phyloP scores from a whole-genome alignment of 2,797 vertebrate genomes.

The Onychomys arenicola region DNA sequence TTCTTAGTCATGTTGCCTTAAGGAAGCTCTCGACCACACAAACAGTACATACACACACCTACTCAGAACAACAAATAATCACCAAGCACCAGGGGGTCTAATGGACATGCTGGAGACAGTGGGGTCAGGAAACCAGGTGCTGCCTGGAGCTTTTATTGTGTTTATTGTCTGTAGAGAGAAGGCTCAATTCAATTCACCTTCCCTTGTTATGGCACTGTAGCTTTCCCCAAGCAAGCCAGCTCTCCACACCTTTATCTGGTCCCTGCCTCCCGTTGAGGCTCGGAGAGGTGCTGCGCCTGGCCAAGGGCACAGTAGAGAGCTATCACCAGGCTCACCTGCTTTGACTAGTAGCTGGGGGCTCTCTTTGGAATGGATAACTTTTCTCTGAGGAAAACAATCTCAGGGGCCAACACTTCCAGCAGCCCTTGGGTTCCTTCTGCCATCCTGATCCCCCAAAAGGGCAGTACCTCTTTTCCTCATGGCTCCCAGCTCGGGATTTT shows the following conservation, averaged over 20 bases:
- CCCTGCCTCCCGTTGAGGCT: background rate
- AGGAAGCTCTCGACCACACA: background rate
- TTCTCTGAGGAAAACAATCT: background rate
- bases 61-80: background rate
- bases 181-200: background rate
- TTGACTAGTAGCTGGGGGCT: background rate
- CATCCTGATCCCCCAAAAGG: background rate
- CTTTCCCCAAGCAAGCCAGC: background rate
- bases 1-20: background rate
- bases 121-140: too few species aligned
- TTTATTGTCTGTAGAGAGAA: background rate
- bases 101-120: background rate
- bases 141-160: background rate
- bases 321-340: background rate
- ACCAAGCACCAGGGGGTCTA: background rate
- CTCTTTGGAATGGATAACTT: too few species aligned
- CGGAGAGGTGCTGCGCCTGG: background rate
- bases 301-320: rapidly evolving
- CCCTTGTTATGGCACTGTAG: rapidly evolving
- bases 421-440: background rate
- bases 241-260: too few species aligned
- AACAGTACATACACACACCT: background rate
- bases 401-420: background rate
- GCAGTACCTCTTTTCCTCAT: background rate
- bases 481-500: background rate